Evolutionary conservation across 2,888 invertebrate species (phyloP).

Genomic region (Phoronis australis): DNA sequence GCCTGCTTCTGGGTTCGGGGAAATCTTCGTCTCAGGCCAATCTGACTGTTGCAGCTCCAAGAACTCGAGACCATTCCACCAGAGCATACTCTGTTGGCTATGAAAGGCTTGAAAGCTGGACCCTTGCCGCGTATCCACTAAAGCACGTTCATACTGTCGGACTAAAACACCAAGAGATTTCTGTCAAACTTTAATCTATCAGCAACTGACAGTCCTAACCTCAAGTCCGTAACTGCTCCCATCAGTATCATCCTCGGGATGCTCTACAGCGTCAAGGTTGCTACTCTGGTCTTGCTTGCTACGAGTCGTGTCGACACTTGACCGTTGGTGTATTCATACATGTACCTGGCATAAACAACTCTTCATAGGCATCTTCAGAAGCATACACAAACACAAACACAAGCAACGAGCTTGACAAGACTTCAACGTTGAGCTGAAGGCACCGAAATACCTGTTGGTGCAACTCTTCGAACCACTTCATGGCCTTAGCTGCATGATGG

Average conservation of each 20-base stretch:
- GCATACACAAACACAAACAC: conserved; percentile 4
- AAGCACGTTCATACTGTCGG: too few species aligned
- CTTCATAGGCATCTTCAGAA: conserved; percentile 6
- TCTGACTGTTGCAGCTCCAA: too few species aligned
- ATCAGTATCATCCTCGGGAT: conserved; percentile 6
- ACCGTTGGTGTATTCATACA: background rate
- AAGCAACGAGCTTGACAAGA: background rate
- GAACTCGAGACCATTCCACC: too few species aligned
- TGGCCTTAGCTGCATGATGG: background rate
- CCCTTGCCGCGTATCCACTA: too few species aligned
- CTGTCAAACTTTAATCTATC: conserved; percentile 1
- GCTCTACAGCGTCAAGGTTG: conserved; percentile 2
- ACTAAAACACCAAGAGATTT: conserved; percentile 5
- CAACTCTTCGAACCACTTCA: background rate
- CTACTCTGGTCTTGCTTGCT: conserved; percentile 5
- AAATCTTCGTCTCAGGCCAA: too few species aligned
- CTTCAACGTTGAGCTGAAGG: background rate
- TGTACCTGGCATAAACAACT: background rate
- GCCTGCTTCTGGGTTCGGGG: too few species aligned
- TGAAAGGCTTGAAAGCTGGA: too few species aligned
- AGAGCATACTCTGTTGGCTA: too few species aligned
- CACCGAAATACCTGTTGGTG: background rate
- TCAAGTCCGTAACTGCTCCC: conserved; percentile 5
- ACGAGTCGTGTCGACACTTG: conserved; percentile 1
- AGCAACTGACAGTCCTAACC: background rate